Evolutionary conservation across 2,797 vertebrate species (phyloP).

Genomic region (Enteromius radiatus): DNA sequence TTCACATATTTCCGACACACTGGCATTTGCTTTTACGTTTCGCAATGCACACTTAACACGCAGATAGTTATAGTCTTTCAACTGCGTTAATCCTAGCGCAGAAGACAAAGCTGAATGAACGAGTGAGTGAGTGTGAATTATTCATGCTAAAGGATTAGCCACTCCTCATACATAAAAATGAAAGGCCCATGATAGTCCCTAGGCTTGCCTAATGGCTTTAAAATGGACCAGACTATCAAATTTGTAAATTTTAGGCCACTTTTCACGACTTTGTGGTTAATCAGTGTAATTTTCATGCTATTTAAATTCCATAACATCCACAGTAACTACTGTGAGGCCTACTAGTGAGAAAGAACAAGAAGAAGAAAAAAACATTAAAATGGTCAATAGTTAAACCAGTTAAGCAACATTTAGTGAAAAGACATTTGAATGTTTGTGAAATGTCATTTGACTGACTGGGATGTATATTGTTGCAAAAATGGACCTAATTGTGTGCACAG

Average conservation of each 20-base stretch:
- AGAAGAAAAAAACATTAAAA: neutral
- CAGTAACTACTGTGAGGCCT: neutral
- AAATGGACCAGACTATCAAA: neutral
- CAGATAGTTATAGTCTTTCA: neutral
- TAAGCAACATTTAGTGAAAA: neutral
- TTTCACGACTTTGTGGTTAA: neutral
- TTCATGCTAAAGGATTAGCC: conserved; percentile 30
- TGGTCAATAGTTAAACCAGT: conserved; percentile 2
- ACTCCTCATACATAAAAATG: conserved; percentile 11
- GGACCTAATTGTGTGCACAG: neutral
- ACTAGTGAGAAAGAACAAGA: too few relatives aligned
- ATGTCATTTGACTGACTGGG: neutral
- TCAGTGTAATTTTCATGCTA: neutral
- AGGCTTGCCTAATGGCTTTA: neutral
- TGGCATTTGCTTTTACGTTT: conserved; percentile 27
- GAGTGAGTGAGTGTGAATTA: conserved; percentile 20
- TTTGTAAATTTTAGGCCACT: neutral
- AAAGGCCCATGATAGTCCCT: neutral
- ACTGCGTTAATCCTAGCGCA: neutral
- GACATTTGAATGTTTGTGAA: neutral
- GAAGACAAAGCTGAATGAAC: conserved; percentile 1
- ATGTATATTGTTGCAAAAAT: neutral
- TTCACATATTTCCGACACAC: conserved; percentile 34
- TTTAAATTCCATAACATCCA: neutral
- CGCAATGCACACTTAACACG: conserved; percentile 17